phyloP scores from a whole-genome alignment of 2,113 vertebrate genomes.

The Nycticorax nycticorax region DNA sequence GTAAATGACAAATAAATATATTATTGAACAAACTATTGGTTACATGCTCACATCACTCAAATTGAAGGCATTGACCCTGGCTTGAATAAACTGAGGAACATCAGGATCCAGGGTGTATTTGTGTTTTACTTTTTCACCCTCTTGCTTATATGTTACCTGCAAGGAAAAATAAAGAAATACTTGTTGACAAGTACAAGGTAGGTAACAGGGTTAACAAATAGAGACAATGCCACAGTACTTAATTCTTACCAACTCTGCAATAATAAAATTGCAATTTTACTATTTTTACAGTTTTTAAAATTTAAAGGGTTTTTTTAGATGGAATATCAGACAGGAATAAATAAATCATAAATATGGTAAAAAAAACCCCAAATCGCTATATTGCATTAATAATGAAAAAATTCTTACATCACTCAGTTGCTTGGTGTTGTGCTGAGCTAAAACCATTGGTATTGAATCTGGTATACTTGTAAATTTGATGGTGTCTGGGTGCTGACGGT shows the following conservation, averaged over 20 bases:
- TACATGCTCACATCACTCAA: conserved; percentile 77
- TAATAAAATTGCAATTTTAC: neutral
- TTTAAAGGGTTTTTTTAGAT: neutral
- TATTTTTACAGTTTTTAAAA: neutral
- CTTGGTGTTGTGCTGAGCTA: conserved; percentile 79
- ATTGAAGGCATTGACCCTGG: conserved; percentile 78
- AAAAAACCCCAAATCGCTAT: neutral
- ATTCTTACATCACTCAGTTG: conserved; percentile 78
- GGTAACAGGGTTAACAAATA: neutral
- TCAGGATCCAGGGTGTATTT: conserved; percentile 75
- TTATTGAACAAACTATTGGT: neutral
- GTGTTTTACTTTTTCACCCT: conserved; percentile 78
- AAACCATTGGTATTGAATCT: conserved; percentile 77
- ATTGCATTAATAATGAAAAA: neutral
- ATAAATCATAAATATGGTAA: neutral
- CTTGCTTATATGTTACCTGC: conserved; percentile 75
- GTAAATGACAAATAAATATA: neutral
- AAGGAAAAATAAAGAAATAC: neutral
- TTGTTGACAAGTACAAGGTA: neutral
- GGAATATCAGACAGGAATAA: neutral
- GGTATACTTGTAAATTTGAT: conserved; percentile 77
- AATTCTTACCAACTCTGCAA: neutral
- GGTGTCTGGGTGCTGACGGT: conserved; percentile 78
- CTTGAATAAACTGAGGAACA: conserved; percentile 79
- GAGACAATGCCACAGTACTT: neutral